A percentile compares a stretch with the other conserved stretches of the same genome.
phyloP scores from a whole-genome alignment of 2,113 vertebrate genomes.

The Globicephala melas region DNA sequence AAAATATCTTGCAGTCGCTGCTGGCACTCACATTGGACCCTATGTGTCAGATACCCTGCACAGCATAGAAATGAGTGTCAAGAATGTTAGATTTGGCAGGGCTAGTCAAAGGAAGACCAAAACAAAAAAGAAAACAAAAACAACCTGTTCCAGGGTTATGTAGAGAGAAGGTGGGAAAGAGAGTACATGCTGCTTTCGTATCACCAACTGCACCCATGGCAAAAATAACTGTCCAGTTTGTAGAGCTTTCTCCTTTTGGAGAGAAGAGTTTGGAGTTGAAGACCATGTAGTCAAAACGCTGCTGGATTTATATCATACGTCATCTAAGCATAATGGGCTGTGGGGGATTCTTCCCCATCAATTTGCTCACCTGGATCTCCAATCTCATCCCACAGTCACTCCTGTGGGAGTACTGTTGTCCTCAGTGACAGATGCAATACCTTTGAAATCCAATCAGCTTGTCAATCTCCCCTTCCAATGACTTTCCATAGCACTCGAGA shows the following conservation, averaged over 20 bases:
- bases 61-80: not conserved
- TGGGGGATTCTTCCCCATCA: not conserved
- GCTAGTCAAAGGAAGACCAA: not conserved
- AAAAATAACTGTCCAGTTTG: not conserved
- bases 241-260: not conserved
- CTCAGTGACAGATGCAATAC: not conserved
- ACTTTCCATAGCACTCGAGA: not conserved
- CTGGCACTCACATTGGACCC: not conserved
- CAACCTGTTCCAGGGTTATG: not conserved
- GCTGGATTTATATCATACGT: not conserved
- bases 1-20: not conserved
- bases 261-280: not conserved
- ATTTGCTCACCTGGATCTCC: not conserved
- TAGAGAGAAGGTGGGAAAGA: not conserved
- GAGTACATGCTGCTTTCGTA: not conserved
- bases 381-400: not conserved
- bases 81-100: not conserved
- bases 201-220: not conserved
- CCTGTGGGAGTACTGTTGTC: not conserved
- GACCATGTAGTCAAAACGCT: not conserved
- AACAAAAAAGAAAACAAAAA: not conserved
- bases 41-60: not conserved
- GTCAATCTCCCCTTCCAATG: not conserved
- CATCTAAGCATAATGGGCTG: not conserved
- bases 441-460: not conserved